A percentile compares a stretch with the other conserved stretches of the same genome.
These are phyloP conservation scores for Lepetodrilus schrolli DNA, from an alignment of 2,888 invertebrate genomes.

Conservation along the genomic window DNA sequence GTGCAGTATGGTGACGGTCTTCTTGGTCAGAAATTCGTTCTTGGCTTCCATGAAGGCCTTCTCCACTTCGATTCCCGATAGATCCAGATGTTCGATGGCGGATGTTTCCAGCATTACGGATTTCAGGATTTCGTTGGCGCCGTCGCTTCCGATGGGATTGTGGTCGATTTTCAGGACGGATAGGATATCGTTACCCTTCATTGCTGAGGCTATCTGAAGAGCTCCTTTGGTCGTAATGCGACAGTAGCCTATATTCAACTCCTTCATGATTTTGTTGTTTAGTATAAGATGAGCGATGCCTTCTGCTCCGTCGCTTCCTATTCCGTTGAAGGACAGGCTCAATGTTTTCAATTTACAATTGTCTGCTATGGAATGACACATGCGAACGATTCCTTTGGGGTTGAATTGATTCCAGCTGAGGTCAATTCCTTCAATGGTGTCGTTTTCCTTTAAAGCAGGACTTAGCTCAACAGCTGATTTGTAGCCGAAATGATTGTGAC, in stretches of 20 bases:
- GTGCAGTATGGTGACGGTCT: conserved; percentile 43
- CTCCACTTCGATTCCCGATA: conserved; percentile 72
- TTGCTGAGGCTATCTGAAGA: conserved; percentile 73
- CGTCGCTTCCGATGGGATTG: conserved; percentile 77
- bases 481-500: conserved; percentile 78
- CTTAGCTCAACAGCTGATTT: conserved; percentile 74
- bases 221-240: conserved; percentile 55
- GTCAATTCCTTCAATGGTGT: conserved; percentile 76
- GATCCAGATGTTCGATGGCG: conserved; percentile 75
- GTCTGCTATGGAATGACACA: conserved; percentile 52
- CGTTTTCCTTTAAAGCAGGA: conserved; percentile 71
- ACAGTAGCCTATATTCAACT: conserved; percentile 61
- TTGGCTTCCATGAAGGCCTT: conserved; percentile 51
- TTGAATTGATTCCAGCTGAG: conserved; percentile 63
- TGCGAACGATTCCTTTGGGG: conserved; percentile 44
- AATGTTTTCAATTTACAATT: conserved; percentile 56
- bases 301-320: conserved; percentile 72
- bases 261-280: conserved; percentile 68
- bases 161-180: conserved; percentile 77
- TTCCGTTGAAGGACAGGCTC: conserved; percentile 78
- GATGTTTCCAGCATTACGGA: conserved; percentile 72
- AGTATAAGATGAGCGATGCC: conserved; percentile 56
- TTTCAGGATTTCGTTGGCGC: conserved; percentile 76
- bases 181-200: conserved; percentile 76
- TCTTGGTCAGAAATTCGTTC: conserved; percentile 39